These are phyloP conservation scores for Hozukius guyotensis DNA, from an alignment of 2,797 vertebrate genomes.

Conservation along the genomic window DNA sequence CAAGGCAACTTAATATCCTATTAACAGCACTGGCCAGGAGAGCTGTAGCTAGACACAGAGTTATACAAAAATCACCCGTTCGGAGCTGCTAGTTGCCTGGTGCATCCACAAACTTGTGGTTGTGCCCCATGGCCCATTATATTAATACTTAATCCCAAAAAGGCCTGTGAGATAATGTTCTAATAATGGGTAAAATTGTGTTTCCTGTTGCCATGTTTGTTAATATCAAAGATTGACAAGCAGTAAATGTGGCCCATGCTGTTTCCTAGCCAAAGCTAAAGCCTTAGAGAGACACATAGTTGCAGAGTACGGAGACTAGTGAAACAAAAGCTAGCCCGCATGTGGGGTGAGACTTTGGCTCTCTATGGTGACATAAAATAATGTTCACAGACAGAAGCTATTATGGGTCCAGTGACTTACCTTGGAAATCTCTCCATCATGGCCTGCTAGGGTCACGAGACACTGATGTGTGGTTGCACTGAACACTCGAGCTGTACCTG, in stretches of 20 bases:
- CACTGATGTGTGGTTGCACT: conserved; percentile 86
- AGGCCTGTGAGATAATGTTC: background rate
- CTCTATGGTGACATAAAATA: background rate
- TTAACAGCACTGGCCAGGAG: conserved; percentile 1
- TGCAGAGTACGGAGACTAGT: background rate
- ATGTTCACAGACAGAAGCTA: background rate
- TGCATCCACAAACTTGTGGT: background rate
- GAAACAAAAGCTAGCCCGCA: background rate
- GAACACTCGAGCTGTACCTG: conserved; percentile 92
- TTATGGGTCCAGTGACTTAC: conserved; percentile 66
- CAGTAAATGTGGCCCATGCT: background rate
- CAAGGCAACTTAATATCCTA: conserved; percentile 19
- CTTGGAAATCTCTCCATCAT: conserved; percentile 93
- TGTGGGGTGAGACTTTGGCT: background rate
- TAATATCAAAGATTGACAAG: background rate
- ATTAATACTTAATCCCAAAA: background rate
- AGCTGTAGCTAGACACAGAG: background rate
- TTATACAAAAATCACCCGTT: background rate
- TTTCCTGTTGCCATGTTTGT: background rate
- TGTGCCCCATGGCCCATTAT: background rate
- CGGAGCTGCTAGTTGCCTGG: background rate
- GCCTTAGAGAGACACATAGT: background rate
- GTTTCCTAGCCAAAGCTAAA: background rate
- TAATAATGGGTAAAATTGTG: background rate
- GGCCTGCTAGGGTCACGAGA: conserved; percentile 89